Evolutionary conservation across 2,113 vertebrate genomes (phyloP), one percentile per base, ranked within the genome.

Genomic region (Bagarius yarrelli): DNA sequence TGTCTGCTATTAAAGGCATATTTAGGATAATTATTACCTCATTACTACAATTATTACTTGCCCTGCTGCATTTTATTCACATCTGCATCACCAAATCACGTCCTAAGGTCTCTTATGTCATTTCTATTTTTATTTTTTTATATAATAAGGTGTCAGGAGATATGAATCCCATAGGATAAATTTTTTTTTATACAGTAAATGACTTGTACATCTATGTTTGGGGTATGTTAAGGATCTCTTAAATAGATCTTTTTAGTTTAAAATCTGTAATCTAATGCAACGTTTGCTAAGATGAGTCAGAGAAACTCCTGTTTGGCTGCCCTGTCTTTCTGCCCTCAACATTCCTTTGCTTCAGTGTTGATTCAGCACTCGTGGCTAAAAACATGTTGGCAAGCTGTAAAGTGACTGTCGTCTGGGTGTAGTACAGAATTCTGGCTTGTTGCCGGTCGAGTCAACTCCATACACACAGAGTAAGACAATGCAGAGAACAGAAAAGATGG

Each of bases 401-500:
- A 82, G 76, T 27, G 40, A 34, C 77, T 76, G 53, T 72, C 74
- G 27, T 81, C 72, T 84, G 87, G 87, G 79, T 87, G 88, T 85
- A 86, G 88, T 88, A 86, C 85, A 84, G 73, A 82, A 76, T 74
- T 63, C 79, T 89, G 86, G 90, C 86, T 81, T 55, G 63, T 76
- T 19, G 81, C 86, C 83, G 80, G 74, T 23, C 82, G 23, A 86
- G 86, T 86, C 87, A 88, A 60, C 76, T 13, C 82, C 76, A 84
- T 69, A 79, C 72, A 76, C 56, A 85, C 75, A 75, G 60, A 85
- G 87, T 85, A 63, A 87, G 85, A 83, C 82, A n/a, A 36, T 78
- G 74, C 69, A 87, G 83, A 83, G 86, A 90, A 90, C 82, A 67
- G 60, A 89, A 87, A 87, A 87, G 55, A 79, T 91, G 87, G 90